Conservation (phyloP, 1,140 invertebrate genomes). For the Leptestheria dahalacensis region DNA sequence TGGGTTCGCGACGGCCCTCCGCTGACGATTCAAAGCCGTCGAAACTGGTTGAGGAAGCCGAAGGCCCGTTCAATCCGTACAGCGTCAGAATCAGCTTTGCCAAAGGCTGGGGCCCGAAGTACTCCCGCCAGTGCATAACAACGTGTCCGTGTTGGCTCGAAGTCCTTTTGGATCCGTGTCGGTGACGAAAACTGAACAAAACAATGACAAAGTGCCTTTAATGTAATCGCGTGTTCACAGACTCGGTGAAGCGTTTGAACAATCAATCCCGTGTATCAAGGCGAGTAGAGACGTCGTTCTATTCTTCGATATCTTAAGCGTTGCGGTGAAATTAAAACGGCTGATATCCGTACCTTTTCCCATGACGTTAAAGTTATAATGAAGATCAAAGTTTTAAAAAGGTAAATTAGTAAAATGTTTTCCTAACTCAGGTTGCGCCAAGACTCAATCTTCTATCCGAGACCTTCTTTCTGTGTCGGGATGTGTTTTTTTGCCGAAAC, state of each 20-base stretch:
- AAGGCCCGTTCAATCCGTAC: constrained; percentile 57
- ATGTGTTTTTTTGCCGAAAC: not conserved
- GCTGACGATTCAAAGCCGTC: no score
- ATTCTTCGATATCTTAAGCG: no score
- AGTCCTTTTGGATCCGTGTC: constrained; percentile 44
- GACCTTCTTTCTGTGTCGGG: no score
- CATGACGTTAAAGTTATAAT: no score
- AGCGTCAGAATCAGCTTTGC: constrained; percentile 76
- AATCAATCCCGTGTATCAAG: no score
- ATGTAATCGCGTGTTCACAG: no score
- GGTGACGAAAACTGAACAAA: not conserved
- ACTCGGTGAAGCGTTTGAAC: no score
- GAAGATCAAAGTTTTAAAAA: not conserved
- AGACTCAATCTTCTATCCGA: no score
- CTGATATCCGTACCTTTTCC: no score
- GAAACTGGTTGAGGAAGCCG: constrained; percentile 11
- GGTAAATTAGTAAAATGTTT: not conserved
- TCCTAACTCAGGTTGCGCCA: not conserved
- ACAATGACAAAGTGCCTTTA: not conserved
- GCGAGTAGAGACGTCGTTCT: no score
- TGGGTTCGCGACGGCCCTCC: no score
- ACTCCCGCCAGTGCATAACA: constrained; percentile 66
- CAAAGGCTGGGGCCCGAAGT: constrained; percentile 80
- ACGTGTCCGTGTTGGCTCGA: constrained; percentile 84
- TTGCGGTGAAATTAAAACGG: no score